A percentile compares a stretch with the other conserved stretches of the same genome.
These are phyloP conservation scores for Pardalotus punctatus DNA, from an alignment of 2,113 vertebrate genomes.

Conservation along the genomic window DNA sequence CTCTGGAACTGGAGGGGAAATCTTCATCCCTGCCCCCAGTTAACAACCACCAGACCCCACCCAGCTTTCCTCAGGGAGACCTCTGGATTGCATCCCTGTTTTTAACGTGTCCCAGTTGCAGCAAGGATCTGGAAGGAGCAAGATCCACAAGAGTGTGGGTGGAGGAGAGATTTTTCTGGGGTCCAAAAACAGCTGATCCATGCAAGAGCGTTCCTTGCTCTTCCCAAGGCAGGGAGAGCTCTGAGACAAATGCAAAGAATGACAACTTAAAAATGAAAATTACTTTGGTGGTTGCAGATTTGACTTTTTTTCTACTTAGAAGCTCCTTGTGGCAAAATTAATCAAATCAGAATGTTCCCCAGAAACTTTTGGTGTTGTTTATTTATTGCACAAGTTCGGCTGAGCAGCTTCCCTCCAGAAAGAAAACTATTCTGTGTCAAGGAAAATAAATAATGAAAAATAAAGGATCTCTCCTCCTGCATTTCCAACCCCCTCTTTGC, in stretches of 20 bases:
- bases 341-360: conserved; percentile 12
- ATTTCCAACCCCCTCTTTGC: background rate
- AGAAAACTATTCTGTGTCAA: background rate
- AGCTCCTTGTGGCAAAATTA: conserved; percentile 53
- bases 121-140: background rate
- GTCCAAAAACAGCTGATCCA: background rate
- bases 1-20: background rate
- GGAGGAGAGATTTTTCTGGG: background rate
- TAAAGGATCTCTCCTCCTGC: background rate
- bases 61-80: background rate
- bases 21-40: background rate
- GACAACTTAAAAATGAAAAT: conserved; percentile 1
- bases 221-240: background rate
- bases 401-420: conserved; percentile 14
- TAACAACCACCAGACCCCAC: background rate
- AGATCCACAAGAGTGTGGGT: background rate
- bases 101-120: background rate
- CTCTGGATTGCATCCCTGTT: background rate
- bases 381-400: background rate
- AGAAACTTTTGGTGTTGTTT: conserved; percentile 29
- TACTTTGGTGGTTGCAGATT: background rate
- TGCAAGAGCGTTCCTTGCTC: background rate
- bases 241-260: background rate
- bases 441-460: conserved; percentile 40
- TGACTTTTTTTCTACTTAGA: background rate